These are phyloP conservation scores for Tetramorium simillimum DNA, from an alignment of 1,140 invertebrate species.

Conservation along the genomic window DNA sequence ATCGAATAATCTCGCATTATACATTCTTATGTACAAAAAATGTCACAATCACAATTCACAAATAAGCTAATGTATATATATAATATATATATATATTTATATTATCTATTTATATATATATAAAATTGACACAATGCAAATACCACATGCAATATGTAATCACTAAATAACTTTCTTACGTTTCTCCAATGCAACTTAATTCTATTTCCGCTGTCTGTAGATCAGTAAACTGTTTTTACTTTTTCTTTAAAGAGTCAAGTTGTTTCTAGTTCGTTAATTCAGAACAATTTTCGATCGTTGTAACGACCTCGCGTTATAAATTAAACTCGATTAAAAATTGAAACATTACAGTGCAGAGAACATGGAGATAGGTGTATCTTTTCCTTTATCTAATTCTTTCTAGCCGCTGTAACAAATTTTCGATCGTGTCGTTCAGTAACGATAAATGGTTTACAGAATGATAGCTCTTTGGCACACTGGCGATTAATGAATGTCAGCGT, in stretches of 20 bases:
- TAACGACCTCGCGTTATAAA: slow-evolving; percentile 1
- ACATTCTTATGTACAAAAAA: slow-evolving; percentile 70
- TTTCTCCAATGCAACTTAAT: background rate
- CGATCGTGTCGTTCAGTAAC: background rate
- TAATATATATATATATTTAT: slow-evolving; percentile 33
- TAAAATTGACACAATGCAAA: slow-evolving; percentile 76
- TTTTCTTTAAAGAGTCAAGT: background rate
- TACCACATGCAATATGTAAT: slow-evolving; percentile 47
- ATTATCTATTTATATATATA: slow-evolving; percentile 60
- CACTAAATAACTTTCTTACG: slow-evolving; percentile 47
- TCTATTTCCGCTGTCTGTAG: background rate
- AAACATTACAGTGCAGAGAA: background rate
- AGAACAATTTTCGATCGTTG: background rate
- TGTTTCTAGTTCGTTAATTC: background rate
- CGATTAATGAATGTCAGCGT: slow-evolving; percentile 31
- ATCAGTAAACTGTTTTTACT: background rate
- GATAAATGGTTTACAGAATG: slow-evolving; percentile 4
- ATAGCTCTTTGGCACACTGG: slow-evolving; percentile 58
- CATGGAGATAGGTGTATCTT: background rate
- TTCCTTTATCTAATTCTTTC: background rate
- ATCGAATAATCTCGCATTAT: slow-evolving; percentile 23
- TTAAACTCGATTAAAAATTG: slow-evolving; percentile 4
- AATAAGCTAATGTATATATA: slow-evolving; percentile 70
- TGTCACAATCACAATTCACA: slow-evolving; percentile 76
- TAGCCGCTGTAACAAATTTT: background rate